phyloP scores from a whole-genome alignment of 2,797 vertebrate species.

The Kryptopterus vitreolus region DNA sequence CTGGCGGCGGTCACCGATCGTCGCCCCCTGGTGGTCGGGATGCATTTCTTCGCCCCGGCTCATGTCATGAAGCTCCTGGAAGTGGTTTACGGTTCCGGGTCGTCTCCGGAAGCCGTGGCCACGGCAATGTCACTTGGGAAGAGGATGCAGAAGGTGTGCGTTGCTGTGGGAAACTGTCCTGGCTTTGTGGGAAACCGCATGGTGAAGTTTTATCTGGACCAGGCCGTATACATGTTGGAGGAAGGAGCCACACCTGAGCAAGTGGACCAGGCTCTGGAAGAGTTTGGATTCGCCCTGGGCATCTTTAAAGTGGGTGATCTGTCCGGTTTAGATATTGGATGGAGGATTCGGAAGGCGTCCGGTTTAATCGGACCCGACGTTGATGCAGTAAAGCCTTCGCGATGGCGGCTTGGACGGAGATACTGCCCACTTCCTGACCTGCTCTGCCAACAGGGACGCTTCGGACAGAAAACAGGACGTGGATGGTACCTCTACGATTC shows the following conservation, averaged over 20 bases:
- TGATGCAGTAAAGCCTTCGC: constrained; percentile 62
- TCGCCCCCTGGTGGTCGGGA: constrained; percentile 86
- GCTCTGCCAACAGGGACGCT: constrained; percentile 82
- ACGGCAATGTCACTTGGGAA: constrained; percentile 84
- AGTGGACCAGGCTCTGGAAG: constrained; percentile 81
- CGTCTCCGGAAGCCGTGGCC: constrained; percentile 79
- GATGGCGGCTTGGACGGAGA: constrained; percentile 67
- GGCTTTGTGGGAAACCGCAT: constrained; percentile 93
- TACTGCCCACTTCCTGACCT: constrained; percentile 89
- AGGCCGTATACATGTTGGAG: constrained; percentile 85
- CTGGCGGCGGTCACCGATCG: constrained; percentile 76
- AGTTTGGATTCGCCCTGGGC: constrained; percentile 90
- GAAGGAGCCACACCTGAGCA: constrained; percentile 85
- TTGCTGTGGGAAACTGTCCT: constrained; percentile 87
- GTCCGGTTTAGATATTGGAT: constrained; percentile 87
- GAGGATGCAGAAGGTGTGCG: constrained; percentile 81
- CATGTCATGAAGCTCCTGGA: constrained; percentile 90
- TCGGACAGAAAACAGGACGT: constrained; percentile 84
- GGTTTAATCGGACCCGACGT: constrained; percentile 68
- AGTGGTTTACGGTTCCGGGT: constrained; percentile 78
- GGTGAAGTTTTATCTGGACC: constrained; percentile 73
- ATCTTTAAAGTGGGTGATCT: constrained; percentile 86
- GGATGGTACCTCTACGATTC: constrained; percentile 91
- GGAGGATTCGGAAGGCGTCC: constrained; percentile 77
- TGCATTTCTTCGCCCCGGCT: constrained; percentile 92